Percentiles rank a stretch among this genome's conserved stretches.
These are phyloP conservation scores for Rhizoglyphus robini DNA, from an alignment of 1,140 invertebrate genomes.

Conservation along the genomic window DNA sequence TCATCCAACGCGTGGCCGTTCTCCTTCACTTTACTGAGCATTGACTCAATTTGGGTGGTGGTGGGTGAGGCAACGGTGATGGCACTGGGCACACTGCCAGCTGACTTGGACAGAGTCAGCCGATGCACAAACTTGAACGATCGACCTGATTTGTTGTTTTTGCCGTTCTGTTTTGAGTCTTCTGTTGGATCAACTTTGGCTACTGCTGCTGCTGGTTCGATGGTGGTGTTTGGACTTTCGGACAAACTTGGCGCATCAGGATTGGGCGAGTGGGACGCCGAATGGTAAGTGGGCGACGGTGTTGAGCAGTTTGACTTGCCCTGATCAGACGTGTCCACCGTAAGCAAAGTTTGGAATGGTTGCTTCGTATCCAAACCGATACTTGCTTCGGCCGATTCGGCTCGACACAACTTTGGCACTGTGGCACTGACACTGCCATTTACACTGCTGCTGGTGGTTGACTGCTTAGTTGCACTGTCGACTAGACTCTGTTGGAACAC, in stretches of 20 bases:
- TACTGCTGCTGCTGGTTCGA: neutral
- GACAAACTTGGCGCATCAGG: neutral
- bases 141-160: neutral
- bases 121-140: constrained; percentile 1
- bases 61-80: constrained; percentile 5
- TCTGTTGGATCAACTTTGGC: neutral
- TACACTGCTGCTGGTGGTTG: no score
- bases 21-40: neutral
- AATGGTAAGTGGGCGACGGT: neutral
- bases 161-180: constrained; percentile 4
- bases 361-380: neutral
- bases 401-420: neutral
- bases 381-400: neutral
- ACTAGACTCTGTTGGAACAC: neutral
- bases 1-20: neutral
- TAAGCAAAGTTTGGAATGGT: neutral
- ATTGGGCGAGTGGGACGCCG: neutral
- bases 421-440: no score
- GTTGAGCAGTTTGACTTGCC: neutral
- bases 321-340: neutral
- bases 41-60: constrained; percentile 1
- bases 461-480: neutral
- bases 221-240: neutral
- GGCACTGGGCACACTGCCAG: neutral
- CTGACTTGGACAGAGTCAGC: neutral